Evolutionary conservation across 2,113 vertebrate species (phyloP).

Genomic region (Syrrhaptes paradoxus): DNA sequence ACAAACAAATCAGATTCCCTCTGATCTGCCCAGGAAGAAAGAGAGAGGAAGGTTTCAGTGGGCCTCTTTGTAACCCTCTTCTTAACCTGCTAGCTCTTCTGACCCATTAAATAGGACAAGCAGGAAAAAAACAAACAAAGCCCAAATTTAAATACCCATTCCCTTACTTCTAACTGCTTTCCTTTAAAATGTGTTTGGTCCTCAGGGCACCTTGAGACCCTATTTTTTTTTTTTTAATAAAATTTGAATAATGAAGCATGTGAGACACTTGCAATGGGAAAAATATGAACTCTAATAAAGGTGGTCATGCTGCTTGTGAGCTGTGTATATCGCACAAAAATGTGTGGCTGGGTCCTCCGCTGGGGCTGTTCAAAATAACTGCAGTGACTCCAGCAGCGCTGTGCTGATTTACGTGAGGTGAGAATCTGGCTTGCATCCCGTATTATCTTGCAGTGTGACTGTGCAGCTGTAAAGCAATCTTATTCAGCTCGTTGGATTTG

Average conservation of each 20-base stretch:
- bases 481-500: neutral
- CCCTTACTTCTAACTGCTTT: neutral
- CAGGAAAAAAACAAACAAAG: neutral
- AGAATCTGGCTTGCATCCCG: slow-evolving; percentile 24
- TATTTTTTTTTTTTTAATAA: neutral
- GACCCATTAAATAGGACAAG: neutral
- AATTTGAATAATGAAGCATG: slow-evolving; percentile 46
- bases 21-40: slow-evolving; percentile 30
- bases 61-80: slow-evolving; percentile 10
- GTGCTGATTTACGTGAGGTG: slow-evolving; percentile 23
- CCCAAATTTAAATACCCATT: neutral
- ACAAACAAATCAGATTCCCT: slow-evolving; percentile 38
- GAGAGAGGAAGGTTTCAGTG: neutral
- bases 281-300: slow-evolving; percentile 34
- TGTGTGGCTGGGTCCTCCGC: neutral
- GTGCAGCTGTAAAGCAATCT: slow-evolving; percentile 8
- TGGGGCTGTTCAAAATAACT: slow-evolving; percentile 38
- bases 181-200: slow-evolving; percentile 21
- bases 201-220: slow-evolving; percentile 23
- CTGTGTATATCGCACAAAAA: slow-evolving; percentile 23
- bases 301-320: neutral
- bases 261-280: neutral
- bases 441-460: slow-evolving; percentile 36
- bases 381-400: neutral
- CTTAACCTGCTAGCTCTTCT: slow-evolving; percentile 8